Evolutionary conservation across 2,888 invertebrate genomes (phyloP).

Genomic region (Epistrophe grossulariae): DNA sequence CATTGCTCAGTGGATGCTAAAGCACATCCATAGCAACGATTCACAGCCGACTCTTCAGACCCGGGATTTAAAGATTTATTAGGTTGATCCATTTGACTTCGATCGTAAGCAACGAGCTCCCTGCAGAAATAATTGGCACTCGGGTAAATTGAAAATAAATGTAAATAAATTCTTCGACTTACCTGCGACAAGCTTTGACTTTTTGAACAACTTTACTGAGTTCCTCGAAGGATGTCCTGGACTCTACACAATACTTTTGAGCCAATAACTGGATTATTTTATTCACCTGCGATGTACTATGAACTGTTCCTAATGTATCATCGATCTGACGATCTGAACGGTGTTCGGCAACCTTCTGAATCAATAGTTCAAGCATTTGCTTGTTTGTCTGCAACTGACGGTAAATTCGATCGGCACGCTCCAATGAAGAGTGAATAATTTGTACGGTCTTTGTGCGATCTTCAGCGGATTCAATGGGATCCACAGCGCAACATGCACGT

Average conservation of each 20-base stretch:
- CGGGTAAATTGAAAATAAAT: background rate
- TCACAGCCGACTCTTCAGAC: constrained; percentile 83
- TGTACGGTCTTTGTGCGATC: constrained; percentile 97
- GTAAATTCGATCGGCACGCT: constrained; percentile 97
- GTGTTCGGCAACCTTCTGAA: constrained; percentile 95
- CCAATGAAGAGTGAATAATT: constrained; percentile 94
- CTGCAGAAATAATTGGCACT: constrained; percentile 81
- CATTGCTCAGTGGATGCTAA: constrained; percentile 97
- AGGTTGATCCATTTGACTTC: constrained; percentile 88
- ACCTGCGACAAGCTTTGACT: constrained; percentile 94
- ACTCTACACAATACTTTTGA: constrained; percentile 97
- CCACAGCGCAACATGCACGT: constrained; percentile 97
- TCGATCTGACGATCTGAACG: constrained; percentile 86
- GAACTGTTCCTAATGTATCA: constrained; percentile 85
- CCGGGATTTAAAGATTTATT: constrained; percentile 77
- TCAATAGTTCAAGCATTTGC: constrained; percentile 93
- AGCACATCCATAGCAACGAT: constrained; percentile 94
- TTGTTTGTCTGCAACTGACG: constrained; percentile 95
- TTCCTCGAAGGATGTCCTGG: constrained; percentile 97
- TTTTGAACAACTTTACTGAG: constrained; percentile 95
- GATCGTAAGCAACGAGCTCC: constrained; percentile 95
- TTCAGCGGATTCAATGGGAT: constrained; percentile 98
- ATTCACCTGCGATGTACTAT: constrained; percentile 89
- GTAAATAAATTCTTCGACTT: constrained; percentile 46
- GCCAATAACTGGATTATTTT: constrained; percentile 96